Base-by-base conservation (phyloP, 35 echinoderm and acorn worm species). In the Diadema setosum region DNA sequence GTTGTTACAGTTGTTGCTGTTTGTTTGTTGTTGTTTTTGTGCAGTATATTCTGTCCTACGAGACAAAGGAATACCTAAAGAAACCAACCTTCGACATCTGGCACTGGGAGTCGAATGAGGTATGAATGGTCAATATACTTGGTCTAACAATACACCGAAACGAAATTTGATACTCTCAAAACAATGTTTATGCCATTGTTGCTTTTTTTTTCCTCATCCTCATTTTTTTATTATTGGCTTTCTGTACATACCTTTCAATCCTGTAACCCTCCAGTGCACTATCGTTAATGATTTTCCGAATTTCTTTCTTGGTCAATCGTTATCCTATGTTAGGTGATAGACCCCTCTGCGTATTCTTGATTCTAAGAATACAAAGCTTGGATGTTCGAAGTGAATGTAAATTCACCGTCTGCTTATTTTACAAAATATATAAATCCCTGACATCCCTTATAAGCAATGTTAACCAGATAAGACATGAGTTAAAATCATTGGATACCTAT, bases 51-150 rank as follows among this genome's bases (percentile, higher is more conserved):
- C 81, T 97, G 74, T 97, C 94, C 20, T 50, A 93, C 4, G 94
- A 97, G 83, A 97, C 94, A 39, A 97, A 89, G 11, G 82, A 90
- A 14, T 97, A 97, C 56, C 46, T 97, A 17, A 92, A 93, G 84
- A 97, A 93, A 58, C 94, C 94, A 0, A 85, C 94, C 15, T 97
- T 97, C 39, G 90, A 97, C 63, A 97, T 97, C 29, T 97, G 94
- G 94, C 94, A 97, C 58, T 97, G 94, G 94, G 94, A 97, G 82
- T 93, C 94, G 2, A 97, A 97, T 41, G 94, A 97, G 87, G 94
- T 97, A 34, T 88, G 84, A 50, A 20, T 45, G 0, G 9, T 52
- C n/a, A 11, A 9, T 52, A 11, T 52, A 52, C n/a, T 9, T 52
- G 9, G 9, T 52, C 48, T n/a, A 11, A n/a, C n/a, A n/a, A n/a